Evolutionary conservation across 1,140 invertebrate species (phyloP), one percentile per base, ranked within the genome.

Genomic region (Anastatus disparis): DNA sequence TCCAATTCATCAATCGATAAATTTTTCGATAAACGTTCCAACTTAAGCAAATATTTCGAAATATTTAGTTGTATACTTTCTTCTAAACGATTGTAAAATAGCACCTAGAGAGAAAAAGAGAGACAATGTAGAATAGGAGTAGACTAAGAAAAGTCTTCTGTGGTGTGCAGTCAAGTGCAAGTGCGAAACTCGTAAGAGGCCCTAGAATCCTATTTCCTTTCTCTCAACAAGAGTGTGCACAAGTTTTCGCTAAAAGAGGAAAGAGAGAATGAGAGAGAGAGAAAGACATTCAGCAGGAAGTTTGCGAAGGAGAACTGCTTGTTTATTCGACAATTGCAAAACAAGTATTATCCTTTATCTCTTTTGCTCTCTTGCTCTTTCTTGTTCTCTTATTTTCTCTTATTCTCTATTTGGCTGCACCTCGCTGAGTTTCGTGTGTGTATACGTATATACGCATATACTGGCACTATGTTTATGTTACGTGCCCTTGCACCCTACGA

Each of bases 261-360:
- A 35, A 24, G 8, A 56, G 50, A 3, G 22, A 24, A 13, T 27
- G 50, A 13, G 22, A 26, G 22, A 53, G 22, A n/a, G 48, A 24
- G 52, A 55, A n/a, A 35, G 52, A 55, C 24, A 35, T 3, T 8
- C 53, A 31, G 53, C 17, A 12, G 61, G 46, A 13, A 22, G 27
- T 50, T 50, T 48, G 15, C 42, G 26, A 22, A 0, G 13, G 20
- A 17, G 20, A 24, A 20, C 17, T 20, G 22, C 62, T 53, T 65
- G 62, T 65, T 65, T 53, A 65, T 53, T 53, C 48, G 62, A 40
- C 42, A n/a, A 48, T 68, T 13, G 53, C 52, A 27, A 50, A 59
- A 69, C 55, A 40, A 58, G 52, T 55, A 15, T 55, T 56, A 35
- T 40, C 38, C 35, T n/a, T n/a, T n/a, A n/a, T n/a, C n/a, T n/a